phyloP scores from a whole-genome alignment of 1,140 invertebrate genomes.

The Anastrepha ludens region DNA sequence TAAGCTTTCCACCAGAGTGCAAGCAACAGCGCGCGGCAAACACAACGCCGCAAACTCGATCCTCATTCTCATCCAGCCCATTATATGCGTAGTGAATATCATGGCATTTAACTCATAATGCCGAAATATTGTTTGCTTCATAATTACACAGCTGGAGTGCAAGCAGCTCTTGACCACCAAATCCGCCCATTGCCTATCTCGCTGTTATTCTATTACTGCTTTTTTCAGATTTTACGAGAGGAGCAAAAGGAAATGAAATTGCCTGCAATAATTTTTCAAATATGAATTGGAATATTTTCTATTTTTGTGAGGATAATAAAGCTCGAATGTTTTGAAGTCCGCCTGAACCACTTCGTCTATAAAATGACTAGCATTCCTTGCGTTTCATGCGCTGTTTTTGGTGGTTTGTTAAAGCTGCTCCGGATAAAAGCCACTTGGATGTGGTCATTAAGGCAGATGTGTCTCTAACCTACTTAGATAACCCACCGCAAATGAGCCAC shows the following conservation, averaged over 20 bases:
- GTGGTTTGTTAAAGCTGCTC: background rate
- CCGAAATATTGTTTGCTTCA: conserved; percentile 2
- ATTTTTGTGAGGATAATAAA: conserved; percentile 53
- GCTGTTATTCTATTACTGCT: background rate
- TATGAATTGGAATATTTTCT: conserved; percentile 53
- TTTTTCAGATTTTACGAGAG: background rate
- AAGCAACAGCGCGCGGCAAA: background rate
- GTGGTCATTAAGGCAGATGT: background rate
- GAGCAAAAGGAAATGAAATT: conserved; percentile 52
- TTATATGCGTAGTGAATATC: background rate
- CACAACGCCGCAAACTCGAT: background rate
- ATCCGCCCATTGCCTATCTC: background rate
- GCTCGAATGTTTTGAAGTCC: background rate
- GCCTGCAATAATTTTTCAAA: conserved; percentile 55
- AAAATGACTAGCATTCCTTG: too few species aligned
- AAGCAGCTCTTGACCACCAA: background rate
- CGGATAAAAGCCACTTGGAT: background rate
- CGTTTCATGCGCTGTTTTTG: background rate
- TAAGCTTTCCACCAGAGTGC: background rate
- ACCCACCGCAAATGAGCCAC: background rate
- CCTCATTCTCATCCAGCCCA: background rate
- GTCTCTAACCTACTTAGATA: background rate
- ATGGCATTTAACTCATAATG: conserved; percentile 15
- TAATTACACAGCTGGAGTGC: conserved; percentile 9
- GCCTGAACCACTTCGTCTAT: too few species aligned